phyloP scores from a whole-genome alignment of 2,888 invertebrate species.

The Steromphala cineraria region DNA sequence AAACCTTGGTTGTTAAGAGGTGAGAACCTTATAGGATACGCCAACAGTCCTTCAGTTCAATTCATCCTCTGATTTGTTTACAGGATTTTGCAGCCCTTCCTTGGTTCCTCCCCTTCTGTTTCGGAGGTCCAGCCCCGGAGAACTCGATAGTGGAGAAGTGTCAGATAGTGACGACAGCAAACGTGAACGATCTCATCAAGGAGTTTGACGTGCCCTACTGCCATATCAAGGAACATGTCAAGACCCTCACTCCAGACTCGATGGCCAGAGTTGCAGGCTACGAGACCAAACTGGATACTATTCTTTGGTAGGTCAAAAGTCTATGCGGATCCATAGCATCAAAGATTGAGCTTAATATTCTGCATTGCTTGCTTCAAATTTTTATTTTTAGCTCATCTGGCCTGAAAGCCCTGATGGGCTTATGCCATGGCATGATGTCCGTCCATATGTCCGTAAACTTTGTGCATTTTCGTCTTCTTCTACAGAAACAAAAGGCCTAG shows the following conservation, averaged over 20 bases:
- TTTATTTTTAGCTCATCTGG: too few species aligned
- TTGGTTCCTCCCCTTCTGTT: slow-evolving; percentile 74
- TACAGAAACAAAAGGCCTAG: too few species aligned
- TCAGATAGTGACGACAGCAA: slow-evolving; percentile 59
- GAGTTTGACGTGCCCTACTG: slow-evolving; percentile 70
- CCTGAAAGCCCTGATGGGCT: too few species aligned
- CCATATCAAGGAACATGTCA: slow-evolving; percentile 57
- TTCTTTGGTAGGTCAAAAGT: slow-evolving; percentile 64
- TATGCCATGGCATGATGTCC: too few species aligned
- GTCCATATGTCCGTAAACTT: too few species aligned
- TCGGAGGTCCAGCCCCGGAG: slow-evolving; percentile 65
- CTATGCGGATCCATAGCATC: too few species aligned
- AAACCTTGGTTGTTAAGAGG: too few species aligned
- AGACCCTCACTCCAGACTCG: slow-evolving; percentile 59
- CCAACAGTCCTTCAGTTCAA: too few species aligned
- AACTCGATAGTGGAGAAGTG: slow-evolving; percentile 61
- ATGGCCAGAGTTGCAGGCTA: slow-evolving; percentile 67
- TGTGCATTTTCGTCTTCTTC: too few species aligned
- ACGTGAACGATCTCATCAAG: slow-evolving; percentile 68
- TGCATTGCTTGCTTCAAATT: too few species aligned
- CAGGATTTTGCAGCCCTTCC: slow-evolving; percentile 71
- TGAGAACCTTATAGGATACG: too few species aligned
- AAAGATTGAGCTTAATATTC: too few species aligned
- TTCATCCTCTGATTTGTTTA: neutral
- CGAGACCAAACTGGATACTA: slow-evolving; percentile 66